Conservation (phyloP, 2,113 vertebrate genomes). For the Ictalurus punctatus region DNA sequence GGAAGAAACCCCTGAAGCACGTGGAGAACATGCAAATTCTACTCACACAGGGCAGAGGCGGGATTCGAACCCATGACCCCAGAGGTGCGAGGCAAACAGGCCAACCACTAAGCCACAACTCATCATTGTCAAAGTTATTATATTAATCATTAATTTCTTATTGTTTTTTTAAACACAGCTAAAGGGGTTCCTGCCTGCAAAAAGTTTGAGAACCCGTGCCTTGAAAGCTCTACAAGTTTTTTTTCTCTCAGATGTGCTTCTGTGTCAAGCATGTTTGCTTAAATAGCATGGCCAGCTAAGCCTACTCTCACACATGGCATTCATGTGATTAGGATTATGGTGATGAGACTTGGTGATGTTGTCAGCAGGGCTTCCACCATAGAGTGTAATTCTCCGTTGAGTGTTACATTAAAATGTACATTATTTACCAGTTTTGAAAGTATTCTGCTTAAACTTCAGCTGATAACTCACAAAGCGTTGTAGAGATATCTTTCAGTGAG, state of each 20-base stretch:
- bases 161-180: not conserved
- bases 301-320: not conserved
- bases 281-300: not conserved
- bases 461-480: not conserved
- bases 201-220: not conserved
- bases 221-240: not conserved
- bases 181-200: not conserved
- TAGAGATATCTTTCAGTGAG: too few species aligned
- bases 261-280: not conserved
- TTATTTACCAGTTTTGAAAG: not conserved
- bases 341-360: not conserved
- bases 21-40: too few species aligned
- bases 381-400: not conserved
- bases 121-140: too few species aligned
- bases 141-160: not conserved
- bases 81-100: too few species aligned
- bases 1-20: too few species aligned
- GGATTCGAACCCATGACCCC: too few species aligned
- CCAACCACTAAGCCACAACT: too few species aligned
- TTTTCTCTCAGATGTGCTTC: not conserved
- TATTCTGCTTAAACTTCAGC: not conserved
- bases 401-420: not conserved
- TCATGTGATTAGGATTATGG: constrained; percentile 27
- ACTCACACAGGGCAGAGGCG: too few species aligned
- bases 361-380: not conserved